Conservation (phyloP, 2,888 invertebrate genomes). For the Agrochola litura region DNA sequence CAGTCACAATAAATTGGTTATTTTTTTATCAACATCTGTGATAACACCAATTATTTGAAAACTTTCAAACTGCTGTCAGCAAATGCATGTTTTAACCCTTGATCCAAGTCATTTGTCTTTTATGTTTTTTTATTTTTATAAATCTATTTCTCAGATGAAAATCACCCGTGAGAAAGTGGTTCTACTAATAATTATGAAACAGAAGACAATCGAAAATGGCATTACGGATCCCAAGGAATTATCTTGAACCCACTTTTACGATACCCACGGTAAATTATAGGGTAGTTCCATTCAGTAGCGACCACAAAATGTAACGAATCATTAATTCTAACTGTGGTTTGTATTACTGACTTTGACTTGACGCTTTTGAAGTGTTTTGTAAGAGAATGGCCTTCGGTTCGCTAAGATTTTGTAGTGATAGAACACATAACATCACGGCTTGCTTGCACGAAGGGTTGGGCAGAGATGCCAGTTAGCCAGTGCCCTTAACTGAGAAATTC, state of each 20-base stretch:
- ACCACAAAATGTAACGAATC: slow-evolving; percentile 40
- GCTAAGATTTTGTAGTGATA: neutral
- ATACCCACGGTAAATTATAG: slow-evolving; percentile 25
- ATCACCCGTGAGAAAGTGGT: neutral
- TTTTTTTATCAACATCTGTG: neutral
- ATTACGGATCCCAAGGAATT: slow-evolving; percentile 22
- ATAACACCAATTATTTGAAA: neutral
- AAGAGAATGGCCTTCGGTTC: too few relatives aligned
- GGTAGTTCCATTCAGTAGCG: neutral
- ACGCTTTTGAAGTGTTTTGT: slow-evolving; percentile 39
- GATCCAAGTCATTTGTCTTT: too few relatives aligned
- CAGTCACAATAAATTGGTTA: neutral
- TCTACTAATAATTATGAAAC: slow-evolving; percentile 6
- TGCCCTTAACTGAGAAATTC: too few relatives aligned
- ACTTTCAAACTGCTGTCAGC: neutral
- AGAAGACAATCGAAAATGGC: slow-evolving; percentile 11
- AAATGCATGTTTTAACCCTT: too few relatives aligned
- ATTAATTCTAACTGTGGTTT: slow-evolving; percentile 54
- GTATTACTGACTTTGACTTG: slow-evolving; percentile 27
- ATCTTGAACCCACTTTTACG: slow-evolving; percentile 13
- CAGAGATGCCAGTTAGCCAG: neutral
- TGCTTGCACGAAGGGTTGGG: neutral
- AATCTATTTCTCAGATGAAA: too few relatives aligned
- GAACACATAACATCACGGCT: neutral
- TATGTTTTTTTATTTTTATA: too few relatives aligned